A percentile compares a stretch with the other conserved stretches of the same genome.
These are phyloP conservation scores for Morelia viridis DNA, from an alignment of 2,797 vertebrate species.

Conservation along the genomic window DNA sequence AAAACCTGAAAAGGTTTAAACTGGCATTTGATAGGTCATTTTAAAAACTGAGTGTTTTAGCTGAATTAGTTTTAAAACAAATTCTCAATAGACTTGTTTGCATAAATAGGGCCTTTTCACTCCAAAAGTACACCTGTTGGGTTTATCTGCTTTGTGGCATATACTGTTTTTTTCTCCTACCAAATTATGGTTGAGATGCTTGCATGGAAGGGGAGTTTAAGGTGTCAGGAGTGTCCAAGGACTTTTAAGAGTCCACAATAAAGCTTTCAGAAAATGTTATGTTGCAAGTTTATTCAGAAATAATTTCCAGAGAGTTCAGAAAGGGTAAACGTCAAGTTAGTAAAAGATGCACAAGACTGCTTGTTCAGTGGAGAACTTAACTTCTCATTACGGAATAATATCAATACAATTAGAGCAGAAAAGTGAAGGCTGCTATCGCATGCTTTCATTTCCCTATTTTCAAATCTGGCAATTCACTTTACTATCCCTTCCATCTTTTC, in stretches of 20 bases:
- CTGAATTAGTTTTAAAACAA: not conserved
- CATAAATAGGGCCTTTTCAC: not conserved
- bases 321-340: not conserved
- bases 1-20: not conserved
- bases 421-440: not conserved
- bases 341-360: not conserved
- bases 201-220: not conserved
- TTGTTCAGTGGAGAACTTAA: not conserved
- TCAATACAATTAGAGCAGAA: not conserved
- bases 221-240: not conserved
- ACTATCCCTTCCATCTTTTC: not conserved
- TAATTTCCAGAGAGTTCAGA: not conserved
- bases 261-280: not conserved
- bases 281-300: not conserved
- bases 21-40: not conserved
- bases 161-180: not conserved
- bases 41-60: not conserved
- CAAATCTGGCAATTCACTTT: not conserved
- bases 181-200: not conserved
- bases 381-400: not conserved
- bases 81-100: not conserved
- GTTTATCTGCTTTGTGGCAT: not conserved
- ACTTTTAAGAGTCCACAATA: not conserved
- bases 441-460: not conserved
- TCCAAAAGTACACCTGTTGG: not conserved